phyloP scores from a whole-genome alignment of 2,113 vertebrate genomes.

The Chaetodon auriga region DNA sequence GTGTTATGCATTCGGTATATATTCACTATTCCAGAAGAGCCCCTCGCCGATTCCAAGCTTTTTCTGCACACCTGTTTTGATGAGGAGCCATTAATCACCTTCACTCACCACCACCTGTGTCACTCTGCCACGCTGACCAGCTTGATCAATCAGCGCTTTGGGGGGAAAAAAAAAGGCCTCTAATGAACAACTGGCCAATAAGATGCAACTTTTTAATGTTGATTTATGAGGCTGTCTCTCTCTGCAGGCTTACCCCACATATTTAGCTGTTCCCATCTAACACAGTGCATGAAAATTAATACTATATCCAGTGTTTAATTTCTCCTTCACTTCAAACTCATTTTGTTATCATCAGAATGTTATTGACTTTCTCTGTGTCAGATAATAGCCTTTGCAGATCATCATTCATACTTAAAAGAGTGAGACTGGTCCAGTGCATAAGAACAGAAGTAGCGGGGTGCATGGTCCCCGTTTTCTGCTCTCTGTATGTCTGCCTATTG shows the following conservation, averaged over 20 bases:
- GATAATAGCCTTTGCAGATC: slow-evolving; percentile 59
- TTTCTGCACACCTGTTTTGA: slow-evolving; percentile 72
- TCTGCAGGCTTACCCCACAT: slow-evolving; percentile 35
- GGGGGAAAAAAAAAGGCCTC: slow-evolving; percentile 33
- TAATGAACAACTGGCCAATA: slow-evolving; percentile 67
- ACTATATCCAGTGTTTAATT: slow-evolving; percentile 58
- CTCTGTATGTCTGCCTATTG: not conserved
- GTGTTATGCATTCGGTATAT: slow-evolving; percentile 4
- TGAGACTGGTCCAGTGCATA: slow-evolving; percentile 14
- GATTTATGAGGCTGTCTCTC: slow-evolving; percentile 71
- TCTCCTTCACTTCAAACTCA: slow-evolving; percentile 38
- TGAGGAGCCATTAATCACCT: slow-evolving; percentile 73
- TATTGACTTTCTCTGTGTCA: slow-evolving; percentile 65
- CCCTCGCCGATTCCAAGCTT: slow-evolving; percentile 10
- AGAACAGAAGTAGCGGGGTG: not conserved
- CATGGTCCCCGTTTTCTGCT: not conserved
- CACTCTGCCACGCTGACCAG: slow-evolving; percentile 60
- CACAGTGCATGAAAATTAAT: slow-evolving; percentile 25
- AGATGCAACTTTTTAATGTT: slow-evolving; percentile 61
- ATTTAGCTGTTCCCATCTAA: slow-evolving; percentile 50
- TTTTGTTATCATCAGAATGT: slow-evolving; percentile 61
- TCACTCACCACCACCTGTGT: slow-evolving; percentile 68
- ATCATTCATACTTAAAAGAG: slow-evolving; percentile 67
- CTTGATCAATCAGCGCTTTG: slow-evolving; percentile 66
- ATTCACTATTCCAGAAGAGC: slow-evolving; percentile 37